Evolutionary conservation across 2,888 invertebrate species (phyloP).

Genomic region (Nineta flava): DNA sequence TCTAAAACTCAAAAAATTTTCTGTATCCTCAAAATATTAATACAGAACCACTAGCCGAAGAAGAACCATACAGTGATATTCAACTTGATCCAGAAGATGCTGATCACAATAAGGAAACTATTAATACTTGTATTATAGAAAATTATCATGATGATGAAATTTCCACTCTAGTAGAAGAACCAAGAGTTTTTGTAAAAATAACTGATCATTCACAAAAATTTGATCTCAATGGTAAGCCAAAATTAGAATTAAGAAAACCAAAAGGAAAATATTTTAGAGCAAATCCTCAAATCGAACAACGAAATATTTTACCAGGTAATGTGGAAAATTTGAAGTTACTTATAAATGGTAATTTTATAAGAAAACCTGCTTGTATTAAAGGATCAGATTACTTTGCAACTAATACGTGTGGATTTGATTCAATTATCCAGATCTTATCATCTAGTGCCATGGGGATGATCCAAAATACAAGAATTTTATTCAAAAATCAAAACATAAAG

Average conservation of each 20-base stretch:
- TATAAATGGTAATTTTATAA: neutral
- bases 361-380: neutral
- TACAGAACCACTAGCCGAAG: neutral
- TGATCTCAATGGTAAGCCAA: too few species aligned
- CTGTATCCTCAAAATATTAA: neutral
- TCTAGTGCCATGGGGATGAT: neutral
- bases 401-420: constrained; percentile 1
- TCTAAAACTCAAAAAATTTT: constrained; percentile 1
- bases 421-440: constrained; percentile 1
- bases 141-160: too few species aligned
- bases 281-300: neutral
- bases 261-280: neutral
- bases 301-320: neutral
- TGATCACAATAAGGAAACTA: neutral
- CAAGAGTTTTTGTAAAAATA: too few species aligned
- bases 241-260: neutral
- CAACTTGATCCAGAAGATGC: neutral
- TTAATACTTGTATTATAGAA: too few species aligned
- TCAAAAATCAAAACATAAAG: neutral
- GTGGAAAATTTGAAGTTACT: neutral
- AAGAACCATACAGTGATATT: neutral
- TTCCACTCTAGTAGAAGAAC: too few species aligned
- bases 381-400: neutral
- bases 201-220: too few species aligned
- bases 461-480: neutral